Evolutionary conservation across 2,113 vertebrate genomes (phyloP).

Genomic region (Sturnus vulgaris): DNA sequence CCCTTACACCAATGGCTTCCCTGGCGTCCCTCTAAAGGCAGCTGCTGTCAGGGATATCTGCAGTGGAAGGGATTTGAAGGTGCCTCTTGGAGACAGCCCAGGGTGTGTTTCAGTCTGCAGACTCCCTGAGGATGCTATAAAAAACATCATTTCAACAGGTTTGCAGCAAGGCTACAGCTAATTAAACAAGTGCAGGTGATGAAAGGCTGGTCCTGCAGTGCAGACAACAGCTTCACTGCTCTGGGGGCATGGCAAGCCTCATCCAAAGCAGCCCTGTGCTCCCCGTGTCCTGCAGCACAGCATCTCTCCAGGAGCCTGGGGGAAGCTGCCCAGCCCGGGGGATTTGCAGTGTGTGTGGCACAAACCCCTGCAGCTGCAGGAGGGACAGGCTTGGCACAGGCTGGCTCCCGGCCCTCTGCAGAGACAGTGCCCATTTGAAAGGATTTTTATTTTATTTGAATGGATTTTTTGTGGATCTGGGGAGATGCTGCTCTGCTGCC

Average conservation of each 20-base stretch:
- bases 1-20: neutral
- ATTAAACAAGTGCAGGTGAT: conserved; percentile 36
- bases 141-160: conserved; percentile 40
- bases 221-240: neutral
- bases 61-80: conserved; percentile 5
- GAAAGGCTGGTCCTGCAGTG: conserved; percentile 9
- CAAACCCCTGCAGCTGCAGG: neutral
- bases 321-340: neutral
- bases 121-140: conserved; percentile 6
- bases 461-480: neutral
- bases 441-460: neutral
- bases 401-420: neutral
- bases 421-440: neutral
- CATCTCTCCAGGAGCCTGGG: neutral
- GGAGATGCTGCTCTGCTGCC: neutral
- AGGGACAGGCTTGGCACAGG: neutral
- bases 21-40: neutral
- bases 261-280: neutral
- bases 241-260: neutral
- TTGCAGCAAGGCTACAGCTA: conserved; percentile 46
- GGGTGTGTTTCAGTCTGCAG: conserved; percentile 15
- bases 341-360: neutral
- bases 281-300: neutral
- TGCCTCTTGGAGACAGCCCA: neutral
- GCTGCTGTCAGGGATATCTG: neutral